Percentiles rank a stretch among this genome's conserved stretches.
Evolutionary conservation across 1,140 invertebrate species (phyloP).

Genomic region (Ephestia elutella): DNA sequence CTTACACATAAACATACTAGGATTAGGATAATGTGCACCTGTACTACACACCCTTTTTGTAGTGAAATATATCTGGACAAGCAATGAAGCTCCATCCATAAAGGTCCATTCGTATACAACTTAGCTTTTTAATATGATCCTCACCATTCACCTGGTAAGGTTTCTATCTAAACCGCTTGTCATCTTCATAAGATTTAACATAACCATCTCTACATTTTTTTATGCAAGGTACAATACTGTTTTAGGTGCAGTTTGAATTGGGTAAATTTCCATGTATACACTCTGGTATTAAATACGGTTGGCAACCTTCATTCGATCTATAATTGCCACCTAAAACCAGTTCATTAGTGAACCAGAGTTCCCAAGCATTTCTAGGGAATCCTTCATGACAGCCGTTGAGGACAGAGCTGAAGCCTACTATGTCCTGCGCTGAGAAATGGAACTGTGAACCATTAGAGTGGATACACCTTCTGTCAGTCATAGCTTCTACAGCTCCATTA

Average conservation of each 20-base stretch:
- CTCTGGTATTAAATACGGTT: slow-evolving; percentile 84
- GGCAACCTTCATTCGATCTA: slow-evolving; percentile 81
- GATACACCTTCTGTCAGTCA: too few relatives aligned
- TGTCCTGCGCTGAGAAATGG: slow-evolving; percentile 86
- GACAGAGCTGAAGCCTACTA: slow-evolving; percentile 82
- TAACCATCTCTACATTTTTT: slow-evolving; percentile 82
- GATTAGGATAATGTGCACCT: slow-evolving; percentile 47
- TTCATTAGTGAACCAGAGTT: slow-evolving; percentile 83
- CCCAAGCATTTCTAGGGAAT: slow-evolving; percentile 81
- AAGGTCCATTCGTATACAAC: slow-evolving; percentile 88
- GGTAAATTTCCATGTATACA: slow-evolving; percentile 92
- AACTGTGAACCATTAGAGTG: slow-evolving; percentile 57
- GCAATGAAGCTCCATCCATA: slow-evolving; percentile 90
- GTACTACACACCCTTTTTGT: slow-evolving; percentile 90
- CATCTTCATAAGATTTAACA: slow-evolving; percentile 78
- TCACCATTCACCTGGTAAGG: slow-evolving; percentile 48
- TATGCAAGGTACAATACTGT: slow-evolving; percentile 80
- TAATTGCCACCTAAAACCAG: slow-evolving; percentile 87
- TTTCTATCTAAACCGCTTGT: slow-evolving; percentile 65
- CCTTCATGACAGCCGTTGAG: slow-evolving; percentile 92
- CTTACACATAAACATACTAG: slow-evolving; percentile 77
- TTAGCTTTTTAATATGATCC: slow-evolving; percentile 85
- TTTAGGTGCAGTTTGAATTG: slow-evolving; percentile 66
- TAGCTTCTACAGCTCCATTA: too few relatives aligned
- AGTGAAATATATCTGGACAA: slow-evolving; percentile 87